Evolutionary conservation across 2,797 vertebrate species (phyloP).

Genomic region (Acridotheres tristis): DNA sequence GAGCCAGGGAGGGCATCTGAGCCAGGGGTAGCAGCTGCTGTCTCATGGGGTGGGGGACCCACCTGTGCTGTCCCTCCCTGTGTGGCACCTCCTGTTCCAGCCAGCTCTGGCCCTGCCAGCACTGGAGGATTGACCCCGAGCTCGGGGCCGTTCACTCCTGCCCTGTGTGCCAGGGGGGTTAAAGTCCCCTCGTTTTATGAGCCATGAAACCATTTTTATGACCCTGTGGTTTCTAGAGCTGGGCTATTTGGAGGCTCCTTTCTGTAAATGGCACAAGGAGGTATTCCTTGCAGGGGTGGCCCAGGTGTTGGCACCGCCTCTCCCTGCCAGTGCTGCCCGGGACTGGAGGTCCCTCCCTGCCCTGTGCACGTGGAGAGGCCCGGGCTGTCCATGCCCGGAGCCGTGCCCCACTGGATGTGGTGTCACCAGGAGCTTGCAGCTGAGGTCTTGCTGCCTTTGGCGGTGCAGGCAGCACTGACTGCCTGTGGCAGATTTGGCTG

Average conservation of each 20-base stretch:
- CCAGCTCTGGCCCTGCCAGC: rapidly evolving
- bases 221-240: not conserved
- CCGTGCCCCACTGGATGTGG: rapidly evolving
- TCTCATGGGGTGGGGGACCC: not conserved
- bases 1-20: not conserved
- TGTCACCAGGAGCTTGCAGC: not conserved
- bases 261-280: rapidly evolving
- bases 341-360: not conserved
- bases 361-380: not conserved
- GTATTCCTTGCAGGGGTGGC: not conserved
- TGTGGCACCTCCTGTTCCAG: not conserved
- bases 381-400: rapidly evolving
- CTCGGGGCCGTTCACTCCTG: not conserved
- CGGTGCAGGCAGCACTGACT: not conserved
- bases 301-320: rapidly evolving
- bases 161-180: not conserved
- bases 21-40: not conserved
- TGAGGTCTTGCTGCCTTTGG: not conserved
- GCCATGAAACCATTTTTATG: constrained; percentile 8
- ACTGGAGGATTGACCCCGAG: not conserved
- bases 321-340: rapidly evolving
- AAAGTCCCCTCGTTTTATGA: constrained; percentile 40
- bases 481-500: not conserved
- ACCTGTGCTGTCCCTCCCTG: not conserved
- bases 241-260: not conserved